Conservation (phyloP, 2,113 vertebrate species). For the Pluvialis apricaria region DNA sequence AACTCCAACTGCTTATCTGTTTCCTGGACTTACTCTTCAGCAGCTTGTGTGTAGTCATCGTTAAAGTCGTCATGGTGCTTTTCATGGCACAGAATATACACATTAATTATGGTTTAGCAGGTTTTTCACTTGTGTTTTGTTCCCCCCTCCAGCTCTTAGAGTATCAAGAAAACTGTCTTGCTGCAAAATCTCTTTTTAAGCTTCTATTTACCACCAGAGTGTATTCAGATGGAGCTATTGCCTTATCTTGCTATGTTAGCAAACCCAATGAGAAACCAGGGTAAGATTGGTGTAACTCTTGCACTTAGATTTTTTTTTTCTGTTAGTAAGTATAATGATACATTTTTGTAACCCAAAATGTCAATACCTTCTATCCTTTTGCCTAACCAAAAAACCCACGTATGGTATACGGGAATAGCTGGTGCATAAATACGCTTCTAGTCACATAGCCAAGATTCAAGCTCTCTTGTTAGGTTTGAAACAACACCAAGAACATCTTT, state of each 20-base stretch:
- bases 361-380: neutral
- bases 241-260: slow-evolving; percentile 82
- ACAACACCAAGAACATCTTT: neutral
- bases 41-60: neutral
- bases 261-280: slow-evolving; percentile 84
- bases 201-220: slow-evolving; percentile 80
- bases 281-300: slow-evolving; percentile 52
- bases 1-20: neutral
- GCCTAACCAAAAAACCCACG: neutral
- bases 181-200: slow-evolving; percentile 81
- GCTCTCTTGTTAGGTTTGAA: neutral
- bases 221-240: slow-evolving; percentile 82
- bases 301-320: neutral
- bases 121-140: neutral
- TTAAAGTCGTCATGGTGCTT: neutral
- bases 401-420: rapidly evolving
- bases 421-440: neutral
- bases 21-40: neutral
- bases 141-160: neutral
- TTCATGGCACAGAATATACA: neutral
- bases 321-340: neutral
- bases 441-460: neutral
- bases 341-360: neutral
- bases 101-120: neutral
- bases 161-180: slow-evolving; percentile 82